Evolutionary conservation across 2,797 vertebrate species (phyloP), one percentile per base, ranked within the genome.

Genomic region (Forpus xanthops): DNA sequence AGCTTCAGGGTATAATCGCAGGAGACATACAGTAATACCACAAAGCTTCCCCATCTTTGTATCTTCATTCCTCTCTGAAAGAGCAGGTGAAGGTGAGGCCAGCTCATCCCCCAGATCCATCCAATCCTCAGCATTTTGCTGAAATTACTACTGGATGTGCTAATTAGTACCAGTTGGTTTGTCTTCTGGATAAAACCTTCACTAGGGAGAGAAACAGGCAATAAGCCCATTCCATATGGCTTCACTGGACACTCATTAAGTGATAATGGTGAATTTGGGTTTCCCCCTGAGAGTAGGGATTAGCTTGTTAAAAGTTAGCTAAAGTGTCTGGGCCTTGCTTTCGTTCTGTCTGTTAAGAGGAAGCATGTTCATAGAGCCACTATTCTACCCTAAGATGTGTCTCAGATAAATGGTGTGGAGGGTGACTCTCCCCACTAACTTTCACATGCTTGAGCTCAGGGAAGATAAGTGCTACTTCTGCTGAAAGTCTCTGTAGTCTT

Each of bases 31-130:
- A 77, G 78, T 60, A 88, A 89, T 39, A 42, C 71, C 5, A 0
- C 73, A 94, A 91, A 95, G 85, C 90, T 80, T 77, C 67, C 56
- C 65, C 37, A 65, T 12, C 55, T 47, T 55, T 66, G 55, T 82
- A 89, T 50, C 82, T 73, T 73, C 47, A 76, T 73, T 78, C 80
- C 86, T 84, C 85, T 39, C 76, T 39, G n/a, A 52, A 55, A 84
- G 74, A 96, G 71, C 94, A 94, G 71, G 91, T 87, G 86, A 96
- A 89, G 93, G 85, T 91, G 80, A 96, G 85, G 92, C 66, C 86
- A 90, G 58, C 44, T 90, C 81, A 91, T 73, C 67, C 74, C 71
- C 55, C n/a, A 71, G 33, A 72, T 50, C 76, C 91, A 79, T 31
- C 45, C 85, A 86, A 8, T 53, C 73, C 92, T 64, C 70, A 93